Evolutionary conservation across 2,888 invertebrate species (phyloP).

Genomic region (Campoletis raptor): DNA sequence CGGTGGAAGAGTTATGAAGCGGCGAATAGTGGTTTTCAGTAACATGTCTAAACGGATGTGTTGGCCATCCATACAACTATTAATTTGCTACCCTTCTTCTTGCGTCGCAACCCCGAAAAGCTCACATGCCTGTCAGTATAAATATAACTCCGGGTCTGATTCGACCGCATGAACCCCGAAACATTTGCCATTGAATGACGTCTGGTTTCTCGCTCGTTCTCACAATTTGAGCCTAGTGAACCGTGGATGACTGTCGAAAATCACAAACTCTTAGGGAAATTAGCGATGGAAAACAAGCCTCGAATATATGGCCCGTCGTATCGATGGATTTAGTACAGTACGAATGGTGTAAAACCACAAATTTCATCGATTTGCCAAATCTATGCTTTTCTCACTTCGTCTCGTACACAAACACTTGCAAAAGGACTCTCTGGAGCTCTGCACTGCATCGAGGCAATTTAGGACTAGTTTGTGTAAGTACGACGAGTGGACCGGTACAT

Average conservation of each 20-base stretch:
- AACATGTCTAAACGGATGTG: not conserved
- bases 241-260: not conserved
- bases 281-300: not conserved
- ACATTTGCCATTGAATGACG: not conserved
- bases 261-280: not conserved
- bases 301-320: conserved; percentile 3
- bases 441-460: not conserved
- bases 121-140: not conserved
- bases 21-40: conserved; percentile 3
- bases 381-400: not conserved
- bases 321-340: not conserved
- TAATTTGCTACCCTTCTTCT: not conserved
- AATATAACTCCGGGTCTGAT: conserved; percentile 8
- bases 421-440: not conserved
- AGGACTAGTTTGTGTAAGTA: conserved; percentile 6
- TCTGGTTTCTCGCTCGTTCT: not conserved
- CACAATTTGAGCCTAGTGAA: not conserved
- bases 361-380: conserved; percentile 20
- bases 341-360: conserved; percentile 19
- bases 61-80: not conserved
- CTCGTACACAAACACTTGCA: not conserved
- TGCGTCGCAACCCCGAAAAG: not conserved
- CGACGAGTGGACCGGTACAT: not conserved
- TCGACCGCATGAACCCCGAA: not conserved
- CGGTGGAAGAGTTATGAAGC: not conserved